These are phyloP conservation scores for Eidolon dupreanum DNA, from an alignment of 2,797 vertebrate genomes.

Conservation along the genomic window DNA sequence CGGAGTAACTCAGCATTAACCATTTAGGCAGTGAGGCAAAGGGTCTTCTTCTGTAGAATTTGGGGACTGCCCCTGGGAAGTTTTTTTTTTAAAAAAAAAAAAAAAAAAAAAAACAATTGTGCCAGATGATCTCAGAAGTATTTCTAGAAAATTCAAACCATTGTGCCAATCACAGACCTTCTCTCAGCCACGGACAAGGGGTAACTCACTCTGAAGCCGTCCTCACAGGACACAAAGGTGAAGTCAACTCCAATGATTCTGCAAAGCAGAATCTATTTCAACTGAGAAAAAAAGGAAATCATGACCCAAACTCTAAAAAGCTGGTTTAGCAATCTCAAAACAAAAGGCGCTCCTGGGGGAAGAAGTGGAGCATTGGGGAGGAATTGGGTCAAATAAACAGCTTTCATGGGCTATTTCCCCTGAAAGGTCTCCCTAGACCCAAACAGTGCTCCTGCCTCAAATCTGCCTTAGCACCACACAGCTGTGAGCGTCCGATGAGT, in stretches of 20 bases:
- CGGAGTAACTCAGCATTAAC: neutral
- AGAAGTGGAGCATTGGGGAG: neutral
- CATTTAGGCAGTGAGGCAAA: neutral
- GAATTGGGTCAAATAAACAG: neutral
- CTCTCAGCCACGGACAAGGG: neutral
- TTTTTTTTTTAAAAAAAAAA: neutral
- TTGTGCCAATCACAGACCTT: neutral
- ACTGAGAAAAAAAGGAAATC: neutral
- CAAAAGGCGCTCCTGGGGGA: neutral
- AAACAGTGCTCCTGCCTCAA: neutral
- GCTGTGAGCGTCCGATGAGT: neutral
- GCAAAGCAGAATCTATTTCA: neutral
- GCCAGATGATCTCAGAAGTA: neutral
- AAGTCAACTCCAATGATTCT: neutral
- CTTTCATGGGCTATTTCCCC: neutral
- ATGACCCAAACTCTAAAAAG: neutral
- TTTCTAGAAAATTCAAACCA: conserved; percentile 45
- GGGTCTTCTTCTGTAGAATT: neutral
- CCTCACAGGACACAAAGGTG: neutral
- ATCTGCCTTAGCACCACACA: no score
- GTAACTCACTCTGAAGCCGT: neutral
- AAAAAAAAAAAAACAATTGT: neutral
- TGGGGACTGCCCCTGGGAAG: neutral
- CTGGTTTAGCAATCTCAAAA: neutral
- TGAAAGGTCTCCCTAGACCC: neutral